Evolutionary conservation across 1,140 invertebrate genomes (phyloP).

Genomic region (Zaprionus camerounensis): DNA sequence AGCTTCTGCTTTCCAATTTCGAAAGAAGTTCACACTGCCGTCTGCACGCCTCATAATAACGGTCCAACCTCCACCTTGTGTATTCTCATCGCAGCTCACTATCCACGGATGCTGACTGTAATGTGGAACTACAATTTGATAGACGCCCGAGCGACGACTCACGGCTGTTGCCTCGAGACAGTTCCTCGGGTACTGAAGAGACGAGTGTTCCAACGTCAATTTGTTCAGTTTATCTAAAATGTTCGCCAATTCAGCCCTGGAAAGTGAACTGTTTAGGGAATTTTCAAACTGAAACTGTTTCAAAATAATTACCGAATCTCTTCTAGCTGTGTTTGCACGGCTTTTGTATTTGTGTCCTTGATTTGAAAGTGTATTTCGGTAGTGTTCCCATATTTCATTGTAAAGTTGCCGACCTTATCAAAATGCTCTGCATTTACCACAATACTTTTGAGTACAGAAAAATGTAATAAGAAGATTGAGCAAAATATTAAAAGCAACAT

Average conservation of each 20-base stretch:
- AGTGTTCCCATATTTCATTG: slow-evolving; percentile 21
- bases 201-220: neutral
- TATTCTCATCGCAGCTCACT: slow-evolving; percentile 31
- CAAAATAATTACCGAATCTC: slow-evolving; percentile 7
- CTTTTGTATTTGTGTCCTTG: neutral
- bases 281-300: neutral
- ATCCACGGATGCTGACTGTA: slow-evolving; percentile 22
- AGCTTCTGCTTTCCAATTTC: slow-evolving; percentile 86
- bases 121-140: slow-evolving; percentile 15
- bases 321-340: slow-evolving; percentile 11
- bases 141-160: slow-evolving; percentile 19
- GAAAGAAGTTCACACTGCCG: slow-evolving; percentile 87
- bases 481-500: neutral
- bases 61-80: slow-evolving; percentile 84
- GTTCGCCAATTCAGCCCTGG: slow-evolving; percentile 3
- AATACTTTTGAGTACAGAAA: neutral
- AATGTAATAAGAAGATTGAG: neutral
- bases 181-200: neutral
- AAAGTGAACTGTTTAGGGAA: neutral
- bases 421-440: neutral
- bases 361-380: slow-evolving; percentile 28
- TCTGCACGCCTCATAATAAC: slow-evolving; percentile 87
- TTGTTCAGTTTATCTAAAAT: slow-evolving; percentile 16
- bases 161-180: slow-evolving; percentile 25
- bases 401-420: slow-evolving; percentile 12